phyloP scores from a whole-genome alignment of 2,888 invertebrate genomes.

The Dioctria rufipes region DNA sequence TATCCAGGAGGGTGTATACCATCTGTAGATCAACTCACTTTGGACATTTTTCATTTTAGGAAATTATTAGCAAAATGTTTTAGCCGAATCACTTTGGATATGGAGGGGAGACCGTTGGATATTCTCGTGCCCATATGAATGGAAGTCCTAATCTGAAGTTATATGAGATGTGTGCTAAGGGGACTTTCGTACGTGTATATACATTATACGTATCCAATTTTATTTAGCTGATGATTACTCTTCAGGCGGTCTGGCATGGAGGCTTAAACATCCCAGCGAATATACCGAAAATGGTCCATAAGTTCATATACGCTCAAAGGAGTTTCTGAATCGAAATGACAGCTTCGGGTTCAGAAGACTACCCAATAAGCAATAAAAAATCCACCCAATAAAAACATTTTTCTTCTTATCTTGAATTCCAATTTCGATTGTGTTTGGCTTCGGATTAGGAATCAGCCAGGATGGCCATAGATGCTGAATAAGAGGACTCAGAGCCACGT shows the following conservation, averaged over 20 bases:
- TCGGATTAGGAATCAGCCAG: constrained; percentile 51
- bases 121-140: not conserved
- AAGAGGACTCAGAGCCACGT: constrained; percentile 47
- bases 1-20: constrained; percentile 6
- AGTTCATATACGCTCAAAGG: constrained; percentile 42
- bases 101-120: not conserved
- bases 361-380: constrained; percentile 59
- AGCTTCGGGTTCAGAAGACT: constrained; percentile 27
- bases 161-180: not conserved
- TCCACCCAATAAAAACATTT: constrained; percentile 58
- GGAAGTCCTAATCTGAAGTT: not conserved
- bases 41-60: constrained; percentile 8
- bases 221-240: constrained; percentile 28
- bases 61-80: not conserved
- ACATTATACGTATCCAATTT: constrained; percentile 3
- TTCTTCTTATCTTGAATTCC: constrained; percentile 59
- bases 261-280: constrained; percentile 3
- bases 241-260: not conserved
- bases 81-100: not conserved
- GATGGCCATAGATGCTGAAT: constrained; percentile 44
- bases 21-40: not conserved
- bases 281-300: not conserved
- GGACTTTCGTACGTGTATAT: not conserved
- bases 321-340: constrained; percentile 34
- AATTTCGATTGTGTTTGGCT: constrained; percentile 57